Evolutionary conservation across 1,140 invertebrate species (phyloP), one percentile per base, ranked within the genome.

Genomic region (Dolichoris vasculosae): DNA sequence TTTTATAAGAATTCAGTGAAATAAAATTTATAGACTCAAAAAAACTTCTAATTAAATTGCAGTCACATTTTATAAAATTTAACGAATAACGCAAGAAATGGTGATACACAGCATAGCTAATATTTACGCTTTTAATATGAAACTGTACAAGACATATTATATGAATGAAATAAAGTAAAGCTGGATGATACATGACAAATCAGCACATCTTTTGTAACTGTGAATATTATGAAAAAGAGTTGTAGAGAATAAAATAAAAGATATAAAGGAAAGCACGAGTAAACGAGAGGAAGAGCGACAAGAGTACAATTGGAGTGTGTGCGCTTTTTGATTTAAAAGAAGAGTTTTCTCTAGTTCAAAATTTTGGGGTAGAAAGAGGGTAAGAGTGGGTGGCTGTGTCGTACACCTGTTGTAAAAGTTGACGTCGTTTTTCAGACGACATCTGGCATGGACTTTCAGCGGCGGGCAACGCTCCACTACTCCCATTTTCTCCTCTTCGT

Each of bases 371-470:
- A 20, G 51, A 30, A 46, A 63, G 51, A 38, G 67, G 40, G n/a
- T 26, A 30, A 67, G 46, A 15, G 35, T 23, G 63, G 40, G 40
- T n/a, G 85, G 80, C 85, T 48, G 48, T 86, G 80, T 82, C 80
- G 80, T 86, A 86, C 85, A 86, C 85, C 85, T 86, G 85, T 86
- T 86, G 85, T 86, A 82, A 83, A 86, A 86, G 80, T 86, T 86
- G 85, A 82, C 80, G 85, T 86, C 85, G 85, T 86, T 86, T 86
- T 86, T 86, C 85, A 86, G 35, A 80, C 71, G 71, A 82, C 85
- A 86, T 86, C 85, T 86, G 85, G 80, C 48, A 35, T 30, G 63
- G 85, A 86, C 80, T 69, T 73, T 82, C 43, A 35, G 43, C 30
- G 75, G 40, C 67, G 43, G 7, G 26, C 46, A 26, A 30, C 32